Evolutionary conservation across 2,888 invertebrate species (phyloP).

Genomic region (Strigamia crassipes): DNA sequence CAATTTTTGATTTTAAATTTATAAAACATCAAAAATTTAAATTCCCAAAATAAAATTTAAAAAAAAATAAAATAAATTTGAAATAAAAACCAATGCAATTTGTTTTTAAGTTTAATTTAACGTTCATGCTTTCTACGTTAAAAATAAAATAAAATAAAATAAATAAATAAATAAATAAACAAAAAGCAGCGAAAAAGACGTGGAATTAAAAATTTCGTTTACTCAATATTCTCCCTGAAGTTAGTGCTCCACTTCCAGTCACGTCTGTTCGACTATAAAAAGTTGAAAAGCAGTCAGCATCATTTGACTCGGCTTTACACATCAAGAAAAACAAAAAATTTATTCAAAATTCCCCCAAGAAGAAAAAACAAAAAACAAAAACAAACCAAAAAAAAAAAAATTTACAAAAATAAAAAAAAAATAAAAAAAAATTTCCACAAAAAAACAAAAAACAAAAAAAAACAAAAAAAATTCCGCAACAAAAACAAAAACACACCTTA

Average conservation of each 20-base stretch:
- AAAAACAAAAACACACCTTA: too few species aligned
- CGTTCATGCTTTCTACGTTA: neutral
- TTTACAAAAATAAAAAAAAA: too few species aligned
- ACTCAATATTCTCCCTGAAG: conserved; percentile 79
- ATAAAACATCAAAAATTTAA: too few species aligned
- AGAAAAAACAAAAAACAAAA: neutral
- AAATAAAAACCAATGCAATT: neutral
- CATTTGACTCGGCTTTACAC: conserved; percentile 17
- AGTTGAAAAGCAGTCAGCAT: conserved; percentile 45
- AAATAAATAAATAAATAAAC: conserved; percentile 44
- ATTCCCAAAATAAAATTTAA: neutral
- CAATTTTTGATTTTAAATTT: too few species aligned
- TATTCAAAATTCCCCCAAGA: neutral
- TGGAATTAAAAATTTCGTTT: conserved; percentile 50
- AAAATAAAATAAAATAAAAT: conserved; percentile 43
- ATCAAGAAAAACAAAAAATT: neutral
- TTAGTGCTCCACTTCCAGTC: conserved; percentile 96
- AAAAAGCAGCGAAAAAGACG: too few species aligned
- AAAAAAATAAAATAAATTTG: neutral
- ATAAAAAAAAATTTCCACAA: too few species aligned
- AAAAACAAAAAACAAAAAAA: too few species aligned
- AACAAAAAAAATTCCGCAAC: too few species aligned
- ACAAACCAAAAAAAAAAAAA: too few species aligned
- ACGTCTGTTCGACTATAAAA: conserved; percentile 59
- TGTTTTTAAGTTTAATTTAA: neutral